Evolutionary conservation across 2,797 vertebrate genomes (phyloP).

Genomic region (Chloroceryle amazona): DNA sequence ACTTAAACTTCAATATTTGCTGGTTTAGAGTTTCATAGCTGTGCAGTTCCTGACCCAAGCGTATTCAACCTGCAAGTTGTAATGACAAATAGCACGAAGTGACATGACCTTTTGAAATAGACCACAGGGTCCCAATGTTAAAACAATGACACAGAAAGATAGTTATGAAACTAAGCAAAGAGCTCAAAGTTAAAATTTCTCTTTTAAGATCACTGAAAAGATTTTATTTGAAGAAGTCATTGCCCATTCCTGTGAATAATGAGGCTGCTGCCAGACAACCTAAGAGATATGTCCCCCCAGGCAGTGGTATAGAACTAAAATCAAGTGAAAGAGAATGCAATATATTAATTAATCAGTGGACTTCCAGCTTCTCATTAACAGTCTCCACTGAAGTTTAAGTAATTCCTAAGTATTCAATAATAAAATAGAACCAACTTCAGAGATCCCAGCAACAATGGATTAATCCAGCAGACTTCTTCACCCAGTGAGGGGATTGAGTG

Average conservation of each 20-base stretch:
- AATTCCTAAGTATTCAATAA: not conserved
- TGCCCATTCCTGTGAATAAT: constrained; percentile 42
- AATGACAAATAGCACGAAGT: not conserved
- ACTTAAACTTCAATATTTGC: not conserved
- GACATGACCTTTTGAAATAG: not conserved
- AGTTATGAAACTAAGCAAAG: not conserved
- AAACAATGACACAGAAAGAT: not conserved
- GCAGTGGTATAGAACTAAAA: constrained; percentile 30
- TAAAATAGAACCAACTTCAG: not conserved
- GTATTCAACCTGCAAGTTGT: not conserved
- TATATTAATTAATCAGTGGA: constrained; percentile 33
- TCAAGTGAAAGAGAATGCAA: not conserved
- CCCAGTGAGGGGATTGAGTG: not conserved
- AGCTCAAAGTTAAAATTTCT: constrained; percentile 40
- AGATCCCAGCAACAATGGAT: not conserved
- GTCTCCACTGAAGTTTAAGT: constrained; percentile 10
- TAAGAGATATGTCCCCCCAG: constrained; percentile 14
- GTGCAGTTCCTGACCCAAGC: not conserved
- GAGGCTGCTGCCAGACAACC: constrained; percentile 24
- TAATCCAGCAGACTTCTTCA: constrained; percentile 1
- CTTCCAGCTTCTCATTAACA: constrained; percentile 18
- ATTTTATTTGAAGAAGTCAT: constrained; percentile 36
- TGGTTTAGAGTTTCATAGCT: not conserved
- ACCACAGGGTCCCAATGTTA: not conserved
- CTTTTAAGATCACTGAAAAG: constrained; percentile 43